Conservation (phyloP, 2,888 invertebrate genomes). For the Microchrysa polita region DNA sequence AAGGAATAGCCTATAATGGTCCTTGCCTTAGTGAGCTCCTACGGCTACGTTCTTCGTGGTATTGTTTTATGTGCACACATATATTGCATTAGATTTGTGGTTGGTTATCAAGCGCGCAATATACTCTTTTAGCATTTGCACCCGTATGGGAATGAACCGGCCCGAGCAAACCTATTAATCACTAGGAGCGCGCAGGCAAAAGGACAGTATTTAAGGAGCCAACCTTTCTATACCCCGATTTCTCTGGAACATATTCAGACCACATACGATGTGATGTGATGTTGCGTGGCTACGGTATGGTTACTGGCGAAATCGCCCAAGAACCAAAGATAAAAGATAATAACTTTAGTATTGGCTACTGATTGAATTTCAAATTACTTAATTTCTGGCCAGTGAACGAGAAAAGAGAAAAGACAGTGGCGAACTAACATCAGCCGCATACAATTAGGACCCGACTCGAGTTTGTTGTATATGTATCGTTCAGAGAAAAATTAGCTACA, state of each 20-base stretch:
- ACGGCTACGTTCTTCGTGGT: neutral
- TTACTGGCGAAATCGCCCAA: neutral
- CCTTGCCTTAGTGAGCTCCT: neutral
- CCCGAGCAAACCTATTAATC: constrained; percentile 37
- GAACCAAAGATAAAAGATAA: constrained; percentile 16
- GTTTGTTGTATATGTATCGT: too few species aligned
- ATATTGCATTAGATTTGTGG: neutral
- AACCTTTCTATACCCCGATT: neutral
- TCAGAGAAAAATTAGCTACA: too few species aligned
- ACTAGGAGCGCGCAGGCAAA: constrained; percentile 10
- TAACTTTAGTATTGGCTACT: constrained; percentile 34
- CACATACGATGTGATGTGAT: constrained; percentile 14
- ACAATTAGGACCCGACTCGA: neutral
- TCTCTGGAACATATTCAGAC: neutral
- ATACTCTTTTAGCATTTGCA: neutral
- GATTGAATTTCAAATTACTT: constrained; percentile 46
- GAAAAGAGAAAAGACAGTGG: neutral
- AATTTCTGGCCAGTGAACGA: constrained; percentile 20
- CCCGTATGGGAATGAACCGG: constrained; percentile 6
- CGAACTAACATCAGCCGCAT: neutral
- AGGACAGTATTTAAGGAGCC: constrained; percentile 4
- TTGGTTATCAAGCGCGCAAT: neutral
- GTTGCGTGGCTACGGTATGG: neutral
- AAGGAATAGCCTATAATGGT: constrained; percentile 18
- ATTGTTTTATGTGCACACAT: neutral